These are phyloP conservation scores for Anoplophora glabripennis DNA, from an alignment of 1,140 invertebrate species.

Conservation along the genomic window DNA sequence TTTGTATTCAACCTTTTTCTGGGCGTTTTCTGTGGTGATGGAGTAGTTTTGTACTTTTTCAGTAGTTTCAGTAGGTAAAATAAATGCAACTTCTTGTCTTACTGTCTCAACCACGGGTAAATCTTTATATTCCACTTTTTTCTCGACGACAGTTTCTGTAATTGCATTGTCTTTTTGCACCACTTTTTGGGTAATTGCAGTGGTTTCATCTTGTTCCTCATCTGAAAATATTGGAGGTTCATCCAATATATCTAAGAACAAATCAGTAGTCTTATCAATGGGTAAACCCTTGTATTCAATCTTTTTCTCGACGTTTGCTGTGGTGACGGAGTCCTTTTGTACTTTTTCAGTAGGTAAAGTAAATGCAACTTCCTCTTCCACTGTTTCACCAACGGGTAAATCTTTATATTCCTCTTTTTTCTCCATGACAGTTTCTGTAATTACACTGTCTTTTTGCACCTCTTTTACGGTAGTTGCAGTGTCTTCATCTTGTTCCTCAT, in stretches of 20 bases:
- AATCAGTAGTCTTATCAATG: slow-evolving; percentile 50
- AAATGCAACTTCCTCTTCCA: not conserved
- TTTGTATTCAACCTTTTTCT: slow-evolving; percentile 41
- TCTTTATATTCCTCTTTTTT: not conserved
- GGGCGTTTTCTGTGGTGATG: not conserved
- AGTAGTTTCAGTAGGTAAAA: not conserved
- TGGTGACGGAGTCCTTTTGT: not conserved
- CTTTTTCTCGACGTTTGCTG: slow-evolving; percentile 11
- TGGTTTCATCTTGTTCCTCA: slow-evolving; percentile 25
- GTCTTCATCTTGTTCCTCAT: not conserved
- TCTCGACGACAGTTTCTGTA: slow-evolving; percentile 39
- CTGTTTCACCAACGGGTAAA: not conserved
- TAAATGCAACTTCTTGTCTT: slow-evolving; percentile 31
- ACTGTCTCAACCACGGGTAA: slow-evolving; percentile 51
- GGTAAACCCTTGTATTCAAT: slow-evolving; percentile 47
- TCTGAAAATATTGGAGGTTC: slow-evolving; percentile 50
- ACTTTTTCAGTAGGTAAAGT: not conserved
- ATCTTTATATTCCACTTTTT: slow-evolving; percentile 44
- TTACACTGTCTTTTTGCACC: not conserved
- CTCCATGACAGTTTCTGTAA: not conserved
- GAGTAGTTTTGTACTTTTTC: not conserved
- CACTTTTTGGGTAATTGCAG: slow-evolving; percentile 36
- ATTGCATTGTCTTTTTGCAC: slow-evolving; percentile 33
- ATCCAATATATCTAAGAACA: slow-evolving; percentile 53
- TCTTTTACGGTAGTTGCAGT: not conserved